Percentiles rank a stretch among this genome's conserved stretches.
phyloP scores from a whole-genome alignment of 2,113 vertebrate species.

The Rhinolophus sinicus region DNA sequence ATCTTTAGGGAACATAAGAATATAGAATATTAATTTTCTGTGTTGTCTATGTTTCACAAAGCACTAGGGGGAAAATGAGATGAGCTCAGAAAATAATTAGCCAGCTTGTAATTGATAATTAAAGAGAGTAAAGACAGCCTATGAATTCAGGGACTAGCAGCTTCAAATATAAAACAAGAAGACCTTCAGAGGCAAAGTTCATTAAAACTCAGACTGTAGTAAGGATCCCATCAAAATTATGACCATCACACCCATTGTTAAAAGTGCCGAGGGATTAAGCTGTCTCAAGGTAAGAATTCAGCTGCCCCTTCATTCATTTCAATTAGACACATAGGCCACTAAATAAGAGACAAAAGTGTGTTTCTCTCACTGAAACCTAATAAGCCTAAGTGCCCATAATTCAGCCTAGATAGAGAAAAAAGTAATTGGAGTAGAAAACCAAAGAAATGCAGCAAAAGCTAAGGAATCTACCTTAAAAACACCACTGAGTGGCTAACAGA shows the following conservation, averaged over 20 bases:
- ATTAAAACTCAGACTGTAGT: neutral
- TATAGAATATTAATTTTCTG: neutral
- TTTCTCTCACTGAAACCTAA: neutral
- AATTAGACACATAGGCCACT: neutral
- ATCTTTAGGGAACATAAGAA: neutral
- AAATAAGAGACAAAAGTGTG: neutral
- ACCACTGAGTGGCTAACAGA: neutral
- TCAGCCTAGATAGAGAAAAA: neutral
- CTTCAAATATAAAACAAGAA: neutral
- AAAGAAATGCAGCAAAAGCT: neutral
- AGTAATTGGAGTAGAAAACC: neutral
- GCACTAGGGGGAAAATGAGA: neutral
- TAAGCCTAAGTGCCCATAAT: neutral
- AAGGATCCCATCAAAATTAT: neutral
- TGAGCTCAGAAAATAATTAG: conserved; percentile 40
- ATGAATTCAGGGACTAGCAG: neutral
- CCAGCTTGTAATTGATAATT: neutral
- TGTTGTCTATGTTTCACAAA: conserved; percentile 12
- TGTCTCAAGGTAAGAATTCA: neutral
- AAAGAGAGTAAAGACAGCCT: neutral
- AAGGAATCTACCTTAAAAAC: neutral
- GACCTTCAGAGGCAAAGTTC: neutral
- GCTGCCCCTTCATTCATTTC: neutral
- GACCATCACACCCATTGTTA: neutral
- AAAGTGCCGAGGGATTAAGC: neutral